These are phyloP conservation scores for Pangasius mekongensis DNA, from an alignment of 2,797 vertebrate genomes.

Conservation along the genomic window DNA sequence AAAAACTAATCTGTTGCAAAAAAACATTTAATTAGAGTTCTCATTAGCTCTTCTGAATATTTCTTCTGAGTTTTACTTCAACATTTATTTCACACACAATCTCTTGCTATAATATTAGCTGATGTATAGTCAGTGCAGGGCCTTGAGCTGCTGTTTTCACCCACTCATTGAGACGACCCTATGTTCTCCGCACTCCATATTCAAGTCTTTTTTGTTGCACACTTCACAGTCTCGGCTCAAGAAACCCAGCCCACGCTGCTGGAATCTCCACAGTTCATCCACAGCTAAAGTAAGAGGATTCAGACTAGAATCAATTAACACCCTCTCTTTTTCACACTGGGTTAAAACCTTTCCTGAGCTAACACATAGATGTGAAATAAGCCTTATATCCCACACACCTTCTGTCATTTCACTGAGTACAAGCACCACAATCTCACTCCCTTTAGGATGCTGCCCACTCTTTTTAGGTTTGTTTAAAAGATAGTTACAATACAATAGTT, in stretches of 20 bases:
- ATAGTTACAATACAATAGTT: background rate
- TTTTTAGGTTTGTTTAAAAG: conserved; percentile 4
- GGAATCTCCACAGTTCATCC: conserved; percentile 75
- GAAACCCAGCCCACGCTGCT: conserved; percentile 72
- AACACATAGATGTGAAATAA: conserved; percentile 7
- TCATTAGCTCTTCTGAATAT: background rate
- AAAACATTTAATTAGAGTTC: background rate
- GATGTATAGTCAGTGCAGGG: background rate
- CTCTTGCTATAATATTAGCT: background rate
- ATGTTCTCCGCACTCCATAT: conserved; percentile 41
- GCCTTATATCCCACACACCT: background rate
- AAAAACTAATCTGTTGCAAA: background rate
- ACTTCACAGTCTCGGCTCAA: conserved; percentile 76
- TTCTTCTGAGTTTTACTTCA: background rate
- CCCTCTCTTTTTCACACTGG: conserved; percentile 3
- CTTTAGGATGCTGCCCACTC: background rate
- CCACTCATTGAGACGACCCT: conserved; percentile 7
- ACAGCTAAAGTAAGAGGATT: conserved; percentile 76
- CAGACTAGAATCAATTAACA: conserved; percentile 32
- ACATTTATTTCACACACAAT: background rate
- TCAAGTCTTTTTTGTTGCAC: conserved; percentile 68
- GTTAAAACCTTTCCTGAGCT: background rate
- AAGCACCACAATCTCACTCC: background rate
- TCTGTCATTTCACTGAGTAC: background rate
- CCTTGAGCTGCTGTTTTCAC: background rate